phyloP scores from a whole-genome alignment of 2,113 vertebrate genomes.

The Saimiri boliviensis region DNA sequence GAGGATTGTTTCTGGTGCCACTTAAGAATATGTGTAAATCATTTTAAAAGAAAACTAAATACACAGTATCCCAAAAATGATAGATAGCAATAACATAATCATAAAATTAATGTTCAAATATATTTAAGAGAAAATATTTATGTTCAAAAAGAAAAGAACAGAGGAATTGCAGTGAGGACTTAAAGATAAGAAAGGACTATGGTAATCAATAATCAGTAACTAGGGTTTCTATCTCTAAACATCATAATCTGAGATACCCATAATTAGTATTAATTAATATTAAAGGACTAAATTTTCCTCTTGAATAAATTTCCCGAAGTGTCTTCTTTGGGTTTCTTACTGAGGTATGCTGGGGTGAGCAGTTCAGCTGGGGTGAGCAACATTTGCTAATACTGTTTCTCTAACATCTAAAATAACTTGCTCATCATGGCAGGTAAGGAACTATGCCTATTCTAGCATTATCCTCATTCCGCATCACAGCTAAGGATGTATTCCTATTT shows the following conservation, averaged over 20 bases:
- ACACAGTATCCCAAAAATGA: not conserved
- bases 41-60: not conserved
- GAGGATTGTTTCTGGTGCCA: not conserved
- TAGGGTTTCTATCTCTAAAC: not conserved
- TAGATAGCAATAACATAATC: not conserved
- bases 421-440: not conserved
- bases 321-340: not conserved
- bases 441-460: not conserved
- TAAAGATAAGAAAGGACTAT: not conserved
- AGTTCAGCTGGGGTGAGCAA: not conserved
- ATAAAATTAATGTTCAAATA: constrained; percentile 9
- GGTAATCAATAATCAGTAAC: not conserved
- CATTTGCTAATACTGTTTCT: constrained; percentile 14
- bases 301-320: not conserved
- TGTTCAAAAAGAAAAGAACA: not conserved
- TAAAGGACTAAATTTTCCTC: not conserved
- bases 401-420: not conserved
- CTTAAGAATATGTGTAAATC: not conserved
- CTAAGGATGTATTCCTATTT: not conserved
- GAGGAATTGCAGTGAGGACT: constrained; percentile 22
- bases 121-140: not conserved
- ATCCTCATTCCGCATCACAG: not conserved
- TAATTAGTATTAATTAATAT: constrained; percentile 52
- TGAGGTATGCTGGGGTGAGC: not conserved
- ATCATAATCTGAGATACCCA: not conserved